Percentiles rank a stretch among this genome's conserved stretches.
Conservation (phyloP, 2,797 vertebrate genomes). For the Naso thynnoides region DNA sequence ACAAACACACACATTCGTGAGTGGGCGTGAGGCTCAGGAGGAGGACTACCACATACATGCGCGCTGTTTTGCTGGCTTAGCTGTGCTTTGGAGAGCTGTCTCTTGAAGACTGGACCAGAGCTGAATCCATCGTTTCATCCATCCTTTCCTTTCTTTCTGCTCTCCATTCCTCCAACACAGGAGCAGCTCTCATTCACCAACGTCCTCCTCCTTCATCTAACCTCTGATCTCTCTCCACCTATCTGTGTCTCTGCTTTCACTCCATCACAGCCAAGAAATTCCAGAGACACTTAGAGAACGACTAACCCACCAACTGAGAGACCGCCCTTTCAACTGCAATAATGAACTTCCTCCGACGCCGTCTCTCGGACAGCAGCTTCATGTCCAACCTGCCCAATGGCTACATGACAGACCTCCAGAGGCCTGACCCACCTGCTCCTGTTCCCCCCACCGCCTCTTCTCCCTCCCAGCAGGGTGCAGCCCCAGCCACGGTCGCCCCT, state of each 20-base stretch:
- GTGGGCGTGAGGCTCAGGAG: conserved; percentile 71
- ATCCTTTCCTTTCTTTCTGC: conserved; percentile 56
- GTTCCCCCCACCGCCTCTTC: conserved; percentile 84
- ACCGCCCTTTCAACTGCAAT: conserved; percentile 55
- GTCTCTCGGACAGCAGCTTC: conserved; percentile 98
- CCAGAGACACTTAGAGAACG: conserved; percentile 27
- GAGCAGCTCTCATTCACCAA: conserved; percentile 49
- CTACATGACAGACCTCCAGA: conserved; percentile 98
- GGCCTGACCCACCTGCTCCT: conserved; percentile 91
- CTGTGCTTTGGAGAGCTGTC: conserved; percentile 76
- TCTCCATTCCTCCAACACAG: conserved; percentile 43
- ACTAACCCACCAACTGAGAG: conserved; percentile 19
- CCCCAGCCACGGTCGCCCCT: conserved; percentile 79
- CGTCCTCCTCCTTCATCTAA: conserved; percentile 60
- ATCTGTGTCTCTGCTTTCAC: conserved; percentile 26
- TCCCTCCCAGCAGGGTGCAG: conserved; percentile 70
- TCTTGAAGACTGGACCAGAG: conserved; percentile 77
- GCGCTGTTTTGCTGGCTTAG: conserved; percentile 57
- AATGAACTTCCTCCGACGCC: conserved; percentile 98
- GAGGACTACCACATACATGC: conserved; percentile 65
- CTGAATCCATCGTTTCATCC: conserved; percentile 68
- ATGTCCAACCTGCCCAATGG: conserved; percentile 98
- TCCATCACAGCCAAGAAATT: conserved; percentile 37
- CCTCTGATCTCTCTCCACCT: conserved; percentile 52
- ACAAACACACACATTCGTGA: conserved; percentile 57